A percentile compares a stretch with the other conserved stretches of the same genome.
Evolutionary conservation across 2,888 invertebrate species (phyloP).

Genomic region (Ariolimax columbianus): DNA sequence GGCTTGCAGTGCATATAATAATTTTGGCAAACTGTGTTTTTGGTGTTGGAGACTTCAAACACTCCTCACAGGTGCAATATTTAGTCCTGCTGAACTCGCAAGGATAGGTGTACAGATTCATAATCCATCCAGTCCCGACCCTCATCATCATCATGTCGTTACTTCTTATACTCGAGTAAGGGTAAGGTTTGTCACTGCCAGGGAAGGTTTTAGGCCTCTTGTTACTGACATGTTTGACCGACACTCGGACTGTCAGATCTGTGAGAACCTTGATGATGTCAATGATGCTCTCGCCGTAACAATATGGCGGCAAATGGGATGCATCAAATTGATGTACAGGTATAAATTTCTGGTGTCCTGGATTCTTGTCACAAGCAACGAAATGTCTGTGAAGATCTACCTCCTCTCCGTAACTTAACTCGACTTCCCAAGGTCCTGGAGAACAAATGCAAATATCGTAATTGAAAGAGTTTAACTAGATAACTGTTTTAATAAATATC

Average conservation of each 20-base stretch:
- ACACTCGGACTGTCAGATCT: not conserved
- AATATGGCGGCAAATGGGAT: not conserved
- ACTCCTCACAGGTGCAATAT: not conserved
- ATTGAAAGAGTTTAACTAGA: too few species aligned
- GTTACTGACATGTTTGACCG: not conserved
- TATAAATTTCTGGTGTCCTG: not conserved
- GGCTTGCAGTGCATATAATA: not conserved
- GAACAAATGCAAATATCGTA: too few species aligned
- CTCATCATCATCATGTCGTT: not conserved
- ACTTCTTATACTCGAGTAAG: not conserved
- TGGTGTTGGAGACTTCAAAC: not conserved
- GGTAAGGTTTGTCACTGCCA: not conserved
- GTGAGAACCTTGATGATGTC: not conserved
- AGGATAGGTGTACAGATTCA: not conserved
- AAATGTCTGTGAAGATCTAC: not conserved
- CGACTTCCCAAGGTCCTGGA: not conserved
- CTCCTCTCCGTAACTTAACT: not conserved
- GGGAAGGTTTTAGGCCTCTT: not conserved
- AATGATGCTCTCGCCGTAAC: not conserved
- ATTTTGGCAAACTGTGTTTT: not conserved
- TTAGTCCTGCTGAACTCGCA: not conserved
- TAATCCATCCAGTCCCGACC: not conserved
- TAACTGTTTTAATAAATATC: too few species aligned
- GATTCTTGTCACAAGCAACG: slow-evolving; percentile 10
- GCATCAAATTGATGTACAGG: not conserved